Evolutionary conservation across 2,888 invertebrate genomes (phyloP).

Genomic region (Caenorhabditis angaria): DNA sequence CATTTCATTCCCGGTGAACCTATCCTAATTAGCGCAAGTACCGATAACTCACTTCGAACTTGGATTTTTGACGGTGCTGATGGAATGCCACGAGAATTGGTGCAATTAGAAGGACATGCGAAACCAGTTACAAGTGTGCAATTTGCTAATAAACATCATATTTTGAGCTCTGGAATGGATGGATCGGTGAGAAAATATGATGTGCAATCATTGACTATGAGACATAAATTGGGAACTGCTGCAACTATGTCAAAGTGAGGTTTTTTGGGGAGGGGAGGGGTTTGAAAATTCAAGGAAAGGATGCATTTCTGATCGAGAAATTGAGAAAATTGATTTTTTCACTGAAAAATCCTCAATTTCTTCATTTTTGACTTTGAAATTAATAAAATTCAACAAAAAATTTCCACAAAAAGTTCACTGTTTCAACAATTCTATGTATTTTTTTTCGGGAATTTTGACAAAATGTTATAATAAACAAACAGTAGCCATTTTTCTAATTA

Average conservation of each 20-base stretch:
- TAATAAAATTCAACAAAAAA: no score
- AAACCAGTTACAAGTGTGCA: slow-evolving; percentile 66
- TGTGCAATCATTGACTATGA: slow-evolving; percentile 50
- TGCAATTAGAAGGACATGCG: slow-evolving; percentile 73
- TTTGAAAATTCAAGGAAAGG: no score
- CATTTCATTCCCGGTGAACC: slow-evolving; percentile 88
- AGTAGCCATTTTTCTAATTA: no score
- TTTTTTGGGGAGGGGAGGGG: no score
- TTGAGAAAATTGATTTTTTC: no score
- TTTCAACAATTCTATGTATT: no score
- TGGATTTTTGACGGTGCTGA: slow-evolving; percentile 87
- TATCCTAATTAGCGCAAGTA: slow-evolving; percentile 76
- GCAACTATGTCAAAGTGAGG: slow-evolving; percentile 22
- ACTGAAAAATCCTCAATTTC: no score
- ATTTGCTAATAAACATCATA: slow-evolving; percentile 42
- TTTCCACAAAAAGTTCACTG: no score
- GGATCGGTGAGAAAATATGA: slow-evolving; percentile 63
- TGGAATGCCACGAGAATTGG: slow-evolving; percentile 76
- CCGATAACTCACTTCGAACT: slow-evolving; percentile 72
- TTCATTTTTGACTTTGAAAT: no score
- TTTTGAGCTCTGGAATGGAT: slow-evolving; percentile 62
- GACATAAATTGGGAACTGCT: slow-evolving; percentile 62
- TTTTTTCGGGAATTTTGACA: no score
- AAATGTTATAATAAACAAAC: no score
- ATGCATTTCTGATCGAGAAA: no score